phyloP scores from a whole-genome alignment of 1,140 invertebrate species.

The Philopotamus ludificatus region DNA sequence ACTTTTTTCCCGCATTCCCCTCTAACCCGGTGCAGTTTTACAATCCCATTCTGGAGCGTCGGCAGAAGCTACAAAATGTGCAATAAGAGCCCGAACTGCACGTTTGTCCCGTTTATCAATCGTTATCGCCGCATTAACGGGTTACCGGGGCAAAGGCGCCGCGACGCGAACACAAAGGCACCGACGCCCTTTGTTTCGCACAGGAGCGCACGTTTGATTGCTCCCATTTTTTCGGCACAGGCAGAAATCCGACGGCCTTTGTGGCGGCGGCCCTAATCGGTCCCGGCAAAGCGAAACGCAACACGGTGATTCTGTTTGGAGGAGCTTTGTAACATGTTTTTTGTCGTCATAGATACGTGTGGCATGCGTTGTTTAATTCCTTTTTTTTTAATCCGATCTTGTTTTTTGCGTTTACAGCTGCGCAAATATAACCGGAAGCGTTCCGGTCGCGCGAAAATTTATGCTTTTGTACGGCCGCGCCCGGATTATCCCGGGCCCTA shows the following conservation, averaged over 20 bases:
- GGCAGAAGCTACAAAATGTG: too few relatives aligned
- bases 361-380: not conserved
- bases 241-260: not conserved
- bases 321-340: too few relatives aligned
- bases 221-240: not conserved
- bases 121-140: not conserved
- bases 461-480: not conserved
- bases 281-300: not conserved
- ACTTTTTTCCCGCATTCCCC: too few relatives aligned
- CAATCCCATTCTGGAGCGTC: too few relatives aligned
- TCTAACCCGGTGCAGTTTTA: too few relatives aligned
- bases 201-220: not conserved
- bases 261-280: not conserved
- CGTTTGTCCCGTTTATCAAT: slow-evolving; percentile 1
- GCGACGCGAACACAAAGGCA: not conserved
- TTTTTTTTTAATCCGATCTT: slow-evolving; percentile 12
- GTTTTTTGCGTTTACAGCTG: slow-evolving; percentile 6
- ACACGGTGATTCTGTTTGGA: not conserved
- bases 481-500: slow-evolving; percentile 2
- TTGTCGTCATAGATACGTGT: too few relatives aligned
- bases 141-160: not conserved
- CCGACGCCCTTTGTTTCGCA: not conserved
- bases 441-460: not conserved
- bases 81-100: not conserved
- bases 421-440: not conserved